phyloP scores from a whole-genome alignment of 2,888 invertebrate species.

The Quadroppia sp. region DNA sequence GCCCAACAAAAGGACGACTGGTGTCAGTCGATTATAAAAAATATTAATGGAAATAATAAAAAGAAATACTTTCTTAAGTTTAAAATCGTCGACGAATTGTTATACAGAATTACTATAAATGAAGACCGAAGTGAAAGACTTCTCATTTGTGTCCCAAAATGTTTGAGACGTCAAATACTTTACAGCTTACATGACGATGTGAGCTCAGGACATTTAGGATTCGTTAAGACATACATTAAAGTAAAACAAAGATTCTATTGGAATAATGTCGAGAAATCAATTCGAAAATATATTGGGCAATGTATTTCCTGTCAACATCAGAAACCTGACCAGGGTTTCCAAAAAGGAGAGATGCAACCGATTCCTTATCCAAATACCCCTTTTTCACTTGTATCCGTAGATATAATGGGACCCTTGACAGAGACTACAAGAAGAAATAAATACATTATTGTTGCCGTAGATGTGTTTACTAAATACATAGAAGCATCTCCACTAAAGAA shows the following conservation, averaged over 20 bases:
- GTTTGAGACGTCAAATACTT: not conserved
- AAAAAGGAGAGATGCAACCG: not conserved
- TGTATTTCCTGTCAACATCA: conserved; percentile 45
- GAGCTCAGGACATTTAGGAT: conserved; percentile 45
- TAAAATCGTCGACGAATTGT: not conserved
- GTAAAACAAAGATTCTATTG: conserved; percentile 45
- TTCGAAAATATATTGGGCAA: conserved; percentile 41
- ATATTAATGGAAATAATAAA: not conserved
- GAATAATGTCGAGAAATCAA: conserved; percentile 43
- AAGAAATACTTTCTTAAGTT: not conserved
- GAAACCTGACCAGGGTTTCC: not conserved
- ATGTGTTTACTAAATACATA: conserved; percentile 38
- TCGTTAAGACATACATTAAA: conserved; percentile 42
- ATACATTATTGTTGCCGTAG: conserved; percentile 43
- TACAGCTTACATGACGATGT: conserved; percentile 41
- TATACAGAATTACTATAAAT: not conserved
- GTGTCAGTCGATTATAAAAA: not conserved
- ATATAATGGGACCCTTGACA: conserved; percentile 42
- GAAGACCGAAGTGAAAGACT: not conserved
- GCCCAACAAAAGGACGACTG: not conserved
- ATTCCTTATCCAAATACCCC: not conserved
- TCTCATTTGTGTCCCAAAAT: not conserved
- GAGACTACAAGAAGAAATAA: conserved; percentile 36
- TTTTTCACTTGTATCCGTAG: conserved; percentile 29
- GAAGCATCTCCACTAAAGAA: not conserved